phyloP scores from a whole-genome alignment of 2,888 invertebrate species.

The Melanostoma scalare region DNA sequence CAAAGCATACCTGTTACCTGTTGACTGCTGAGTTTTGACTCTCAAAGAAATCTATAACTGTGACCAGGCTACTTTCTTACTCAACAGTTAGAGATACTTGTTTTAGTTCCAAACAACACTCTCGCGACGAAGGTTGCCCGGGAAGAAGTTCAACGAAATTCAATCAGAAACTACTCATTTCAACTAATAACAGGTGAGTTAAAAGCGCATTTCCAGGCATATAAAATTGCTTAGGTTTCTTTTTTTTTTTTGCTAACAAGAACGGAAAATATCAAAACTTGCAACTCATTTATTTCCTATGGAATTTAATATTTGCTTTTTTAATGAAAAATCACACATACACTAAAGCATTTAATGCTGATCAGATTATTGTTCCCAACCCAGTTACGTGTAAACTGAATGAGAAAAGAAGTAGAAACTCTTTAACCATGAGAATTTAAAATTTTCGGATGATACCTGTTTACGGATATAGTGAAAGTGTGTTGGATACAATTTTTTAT shows the following conservation, averaged over 20 bases:
- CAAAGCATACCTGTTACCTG: conserved; percentile 34
- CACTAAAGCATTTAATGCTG: background rate
- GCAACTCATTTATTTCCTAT: background rate
- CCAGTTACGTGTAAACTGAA: conserved; percentile 51
- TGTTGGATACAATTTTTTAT: conserved; percentile 15
- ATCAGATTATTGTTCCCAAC: conserved; percentile 28
- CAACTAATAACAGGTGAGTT: conserved; percentile 58
- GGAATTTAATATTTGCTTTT: background rate
- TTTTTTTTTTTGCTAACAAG: conserved; percentile 1
- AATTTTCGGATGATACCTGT: conserved; percentile 28
- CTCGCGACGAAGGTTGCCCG: conserved; percentile 80
- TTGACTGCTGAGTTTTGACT: background rate
- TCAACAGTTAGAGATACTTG: conserved; percentile 34
- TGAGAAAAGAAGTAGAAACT: background rate
- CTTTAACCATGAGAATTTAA: conserved; percentile 14
- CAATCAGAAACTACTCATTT: conserved; percentile 10
- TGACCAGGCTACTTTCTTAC: conserved; percentile 24
- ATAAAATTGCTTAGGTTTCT: conserved; percentile 29
- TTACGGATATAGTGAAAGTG: conserved; percentile 47
- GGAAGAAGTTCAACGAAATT: conserved; percentile 13
- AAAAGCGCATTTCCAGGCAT: conserved; percentile 12
- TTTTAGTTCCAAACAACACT: conserved; percentile 78
- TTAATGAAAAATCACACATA: background rate
- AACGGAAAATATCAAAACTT: conserved; percentile 1
- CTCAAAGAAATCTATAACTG: conserved; percentile 50